Percentiles rank a stretch among this genome's conserved stretches.
phyloP scores from a whole-genome alignment of 1,140 invertebrate species.

The Conus ventricosus region DNA sequence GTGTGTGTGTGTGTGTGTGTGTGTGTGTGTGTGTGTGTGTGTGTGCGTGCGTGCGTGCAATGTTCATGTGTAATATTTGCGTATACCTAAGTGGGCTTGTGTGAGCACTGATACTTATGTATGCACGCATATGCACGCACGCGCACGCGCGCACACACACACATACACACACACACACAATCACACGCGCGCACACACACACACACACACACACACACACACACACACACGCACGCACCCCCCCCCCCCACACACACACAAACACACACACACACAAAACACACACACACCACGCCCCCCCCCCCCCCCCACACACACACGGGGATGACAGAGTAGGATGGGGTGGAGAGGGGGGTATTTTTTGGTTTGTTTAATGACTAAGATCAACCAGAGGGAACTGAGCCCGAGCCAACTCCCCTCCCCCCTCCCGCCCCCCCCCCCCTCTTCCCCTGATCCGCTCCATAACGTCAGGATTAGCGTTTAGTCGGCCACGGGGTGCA shows the following conservation, averaged over 20 bases:
- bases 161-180: conserved; percentile 27
- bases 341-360: too few species aligned
- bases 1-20: background rate
- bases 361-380: too few species aligned
- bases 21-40: conserved; percentile 25
- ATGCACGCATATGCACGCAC: background rate
- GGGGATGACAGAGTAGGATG: background rate
- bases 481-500: too few species aligned
- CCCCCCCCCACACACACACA: too few species aligned
- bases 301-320: conserved; percentile 15
- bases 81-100: background rate
- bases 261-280: too few species aligned
- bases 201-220: too few species aligned
- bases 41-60: background rate
- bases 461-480: too few species aligned
- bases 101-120: background rate
- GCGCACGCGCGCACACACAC: conserved; percentile 16
- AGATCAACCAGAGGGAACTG: too few species aligned
- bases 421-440: background rate
- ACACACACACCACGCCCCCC: too few species aligned
- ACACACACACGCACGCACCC: background rate
- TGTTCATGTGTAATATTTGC: background rate
- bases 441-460: too few species aligned
- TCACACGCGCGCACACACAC: background rate
- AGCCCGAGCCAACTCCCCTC: background rate